Percentiles rank a stretch among this genome's conserved stretches.
Conservation (phyloP, 2,113 vertebrate genomes). For the Shinisaurus crocodilurus region DNA sequence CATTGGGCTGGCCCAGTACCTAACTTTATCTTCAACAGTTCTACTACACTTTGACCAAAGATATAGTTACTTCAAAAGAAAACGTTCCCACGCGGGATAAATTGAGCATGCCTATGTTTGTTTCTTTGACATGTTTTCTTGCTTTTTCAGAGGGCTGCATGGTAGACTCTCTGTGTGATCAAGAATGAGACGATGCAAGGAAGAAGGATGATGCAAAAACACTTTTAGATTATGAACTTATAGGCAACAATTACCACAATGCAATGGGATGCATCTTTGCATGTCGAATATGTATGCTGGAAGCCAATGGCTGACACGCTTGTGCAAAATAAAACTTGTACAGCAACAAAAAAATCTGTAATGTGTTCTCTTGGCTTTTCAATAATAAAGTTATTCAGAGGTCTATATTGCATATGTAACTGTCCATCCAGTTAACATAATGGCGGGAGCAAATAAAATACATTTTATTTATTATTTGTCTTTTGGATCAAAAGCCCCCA, state of each 20-base stretch:
- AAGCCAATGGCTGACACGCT: no score
- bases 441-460: no score
- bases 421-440: not conserved
- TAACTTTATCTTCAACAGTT: not conserved
- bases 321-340: not conserved
- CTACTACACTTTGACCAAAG: not conserved
- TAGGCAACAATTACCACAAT: not conserved
- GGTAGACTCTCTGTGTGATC: conserved; percentile 64
- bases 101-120: not conserved
- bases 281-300: not conserved
- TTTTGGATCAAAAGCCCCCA: not conserved
- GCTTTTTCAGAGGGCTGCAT: conserved; percentile 64
- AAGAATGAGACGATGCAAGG: conserved; percentile 36
- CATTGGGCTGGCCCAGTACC: no score
- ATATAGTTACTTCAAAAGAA: no score
- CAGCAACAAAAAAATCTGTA: not conserved
- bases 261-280: not conserved
- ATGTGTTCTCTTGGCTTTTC: not conserved
- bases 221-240: conserved; percentile 11
- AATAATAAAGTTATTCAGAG: conserved; percentile 8
- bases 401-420: not conserved
- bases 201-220: rapidly evolving
- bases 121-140: not conserved
- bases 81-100: not conserved
- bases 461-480: not conserved